phyloP scores from a whole-genome alignment of 2,888 invertebrate species.

The Cylloceria caligata region DNA sequence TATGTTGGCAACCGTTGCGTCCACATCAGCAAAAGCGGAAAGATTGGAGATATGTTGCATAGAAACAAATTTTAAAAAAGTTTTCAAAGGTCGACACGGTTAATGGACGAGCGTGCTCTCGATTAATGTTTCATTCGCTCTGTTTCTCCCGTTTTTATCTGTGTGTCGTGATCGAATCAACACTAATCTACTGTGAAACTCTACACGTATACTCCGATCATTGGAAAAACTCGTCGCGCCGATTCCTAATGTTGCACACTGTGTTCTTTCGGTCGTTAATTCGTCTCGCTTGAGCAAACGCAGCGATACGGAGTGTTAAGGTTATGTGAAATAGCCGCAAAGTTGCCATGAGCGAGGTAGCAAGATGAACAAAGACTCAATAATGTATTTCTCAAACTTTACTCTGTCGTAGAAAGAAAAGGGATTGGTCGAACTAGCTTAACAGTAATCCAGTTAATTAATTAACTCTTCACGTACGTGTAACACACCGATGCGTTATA shows the following conservation, averaged over 20 bases:
- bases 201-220: neutral
- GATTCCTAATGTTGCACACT: neutral
- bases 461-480: too few relatives aligned
- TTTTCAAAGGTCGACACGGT: constrained; percentile 14
- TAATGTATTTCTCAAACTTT: too few relatives aligned
- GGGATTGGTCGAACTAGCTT: too few relatives aligned
- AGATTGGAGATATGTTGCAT: neutral
- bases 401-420: too few relatives aligned
- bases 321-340: too few relatives aligned
- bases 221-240: constrained; percentile 1
- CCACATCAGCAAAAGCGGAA: neutral
- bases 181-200: neutral
- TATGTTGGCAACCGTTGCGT: neutral
- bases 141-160: neutral
- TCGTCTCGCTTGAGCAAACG: neutral
- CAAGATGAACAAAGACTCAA: too few relatives aligned
- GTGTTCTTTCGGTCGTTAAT: neutral
- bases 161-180: neutral
- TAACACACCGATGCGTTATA: too few relatives aligned
- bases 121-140: constrained; percentile 11
- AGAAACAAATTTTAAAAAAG: neutral
- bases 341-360: neutral
- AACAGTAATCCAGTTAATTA: too few relatives aligned
- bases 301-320: neutral
- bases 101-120: constrained; percentile 6